Percentiles rank a stretch among this genome's conserved stretches.
These are phyloP conservation scores for Dipodomys stephensi DNA, from an alignment of 2,113 vertebrate genomes.

Conservation along the genomic window DNA sequence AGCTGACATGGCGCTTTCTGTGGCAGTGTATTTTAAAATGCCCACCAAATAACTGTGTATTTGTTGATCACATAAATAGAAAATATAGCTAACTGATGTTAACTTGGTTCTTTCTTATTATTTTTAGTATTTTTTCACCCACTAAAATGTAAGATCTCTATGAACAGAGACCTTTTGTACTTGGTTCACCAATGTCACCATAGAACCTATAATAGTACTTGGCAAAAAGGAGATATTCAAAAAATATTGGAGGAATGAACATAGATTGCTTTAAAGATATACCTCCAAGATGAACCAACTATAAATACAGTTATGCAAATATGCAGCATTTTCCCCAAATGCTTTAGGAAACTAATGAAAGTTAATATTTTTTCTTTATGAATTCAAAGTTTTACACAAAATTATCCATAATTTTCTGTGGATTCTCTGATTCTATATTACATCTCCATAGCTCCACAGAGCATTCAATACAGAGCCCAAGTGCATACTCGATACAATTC, in stretches of 20 bases:
- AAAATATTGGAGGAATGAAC: background rate
- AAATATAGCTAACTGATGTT: slow-evolving; percentile 7
- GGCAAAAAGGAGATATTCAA: background rate
- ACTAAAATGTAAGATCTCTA: slow-evolving; percentile 24
- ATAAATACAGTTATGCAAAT: background rate
- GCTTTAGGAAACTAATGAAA: slow-evolving; percentile 41
- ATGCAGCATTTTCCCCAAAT: background rate
- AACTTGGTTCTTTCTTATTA: background rate
- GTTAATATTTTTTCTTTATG: background rate
- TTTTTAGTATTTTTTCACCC: background rate
- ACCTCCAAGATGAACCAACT: too few species aligned
- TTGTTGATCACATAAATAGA: slow-evolving; percentile 8
- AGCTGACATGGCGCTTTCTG: background rate
- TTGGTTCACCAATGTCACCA: background rate
- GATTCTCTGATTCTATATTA: background rate
- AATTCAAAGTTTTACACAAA: background rate
- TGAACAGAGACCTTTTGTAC: background rate
- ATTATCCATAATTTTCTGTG: background rate
- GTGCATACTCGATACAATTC: background rate
- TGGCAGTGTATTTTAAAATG: slow-evolving; percentile 27
- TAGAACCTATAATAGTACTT: slow-evolving; percentile 15
- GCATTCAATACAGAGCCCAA: background rate
- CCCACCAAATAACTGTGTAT: background rate
- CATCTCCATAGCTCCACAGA: background rate
- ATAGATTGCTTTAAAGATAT: background rate